A percentile compares a stretch with the other conserved stretches of the same genome.
phyloP scores from a whole-genome alignment of 2,888 invertebrate species.

The Drosophila hawaiiensis region DNA sequence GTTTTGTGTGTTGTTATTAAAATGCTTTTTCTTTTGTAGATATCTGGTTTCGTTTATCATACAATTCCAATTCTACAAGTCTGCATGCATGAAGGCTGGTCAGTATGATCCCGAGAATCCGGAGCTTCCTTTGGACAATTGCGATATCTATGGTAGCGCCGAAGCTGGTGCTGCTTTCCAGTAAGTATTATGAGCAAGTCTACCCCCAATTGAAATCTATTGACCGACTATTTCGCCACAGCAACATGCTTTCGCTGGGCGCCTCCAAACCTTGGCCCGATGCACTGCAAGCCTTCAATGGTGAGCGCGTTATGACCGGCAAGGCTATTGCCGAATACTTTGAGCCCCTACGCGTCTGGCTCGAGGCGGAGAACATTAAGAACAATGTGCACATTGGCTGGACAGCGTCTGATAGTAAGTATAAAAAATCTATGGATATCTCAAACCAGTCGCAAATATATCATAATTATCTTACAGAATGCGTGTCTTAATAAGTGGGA shows the following conservation, averaged over 20 bases:
- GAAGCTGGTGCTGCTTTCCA: conserved; percentile 91
- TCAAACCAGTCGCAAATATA: not conserved
- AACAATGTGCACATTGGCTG: conserved; percentile 89
- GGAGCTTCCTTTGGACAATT: conserved; percentile 91
- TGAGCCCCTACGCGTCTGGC: conserved; percentile 91
- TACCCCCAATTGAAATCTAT: not conserved
- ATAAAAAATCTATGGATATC: not conserved
- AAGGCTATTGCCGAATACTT: conserved; percentile 93
- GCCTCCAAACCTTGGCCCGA: conserved; percentile 93
- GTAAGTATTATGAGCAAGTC: conserved; percentile 84
- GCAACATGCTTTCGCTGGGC: conserved; percentile 90
- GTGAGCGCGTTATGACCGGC: conserved; percentile 91
- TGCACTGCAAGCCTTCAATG: conserved; percentile 92
- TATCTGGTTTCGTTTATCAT: conserved; percentile 92
- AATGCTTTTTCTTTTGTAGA: conserved; percentile 80
- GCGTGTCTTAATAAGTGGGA: conserved; percentile 46
- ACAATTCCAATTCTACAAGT: conserved; percentile 92
- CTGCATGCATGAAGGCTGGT: conserved; percentile 91
- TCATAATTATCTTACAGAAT: conserved; percentile 52
- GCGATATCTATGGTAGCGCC: conserved; percentile 93
- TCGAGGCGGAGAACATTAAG: conserved; percentile 90
- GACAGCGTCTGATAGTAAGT: conserved; percentile 85
- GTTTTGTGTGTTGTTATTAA: not conserved
- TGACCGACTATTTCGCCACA: conserved; percentile 68
- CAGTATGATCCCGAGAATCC: conserved; percentile 90